phyloP scores from a whole-genome alignment of 2,888 invertebrate species.

The Steromphala cineraria region DNA sequence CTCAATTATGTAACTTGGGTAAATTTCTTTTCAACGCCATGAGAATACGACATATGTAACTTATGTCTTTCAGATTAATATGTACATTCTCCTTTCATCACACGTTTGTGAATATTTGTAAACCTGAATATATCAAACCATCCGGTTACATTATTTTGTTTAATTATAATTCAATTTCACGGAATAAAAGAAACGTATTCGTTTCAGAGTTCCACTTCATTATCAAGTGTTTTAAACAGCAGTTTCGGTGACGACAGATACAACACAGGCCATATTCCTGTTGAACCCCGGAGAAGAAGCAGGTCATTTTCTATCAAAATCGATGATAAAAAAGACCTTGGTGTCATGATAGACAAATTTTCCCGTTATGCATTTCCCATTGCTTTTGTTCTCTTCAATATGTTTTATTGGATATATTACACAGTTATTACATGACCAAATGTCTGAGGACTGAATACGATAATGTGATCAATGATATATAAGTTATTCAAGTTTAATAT shows the following conservation, averaged over 20 bases:
- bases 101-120: too few relatives aligned
- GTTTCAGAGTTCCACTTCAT: background rate
- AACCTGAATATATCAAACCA: too few relatives aligned
- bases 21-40: too few relatives aligned
- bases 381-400: constrained; percentile 26
- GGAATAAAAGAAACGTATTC: too few relatives aligned
- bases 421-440: background rate
- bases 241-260: background rate
- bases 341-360: constrained; percentile 16
- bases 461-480: too few relatives aligned
- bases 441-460: background rate
- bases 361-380: constrained; percentile 21
- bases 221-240: background rate
- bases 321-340: background rate
- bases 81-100: too few relatives aligned
- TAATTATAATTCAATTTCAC: too few relatives aligned
- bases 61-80: too few relatives aligned
- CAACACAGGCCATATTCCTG: background rate
- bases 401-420: constrained; percentile 27
- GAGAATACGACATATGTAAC: too few relatives aligned
- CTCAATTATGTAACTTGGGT: too few relatives aligned
- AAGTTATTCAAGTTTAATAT: too few relatives aligned
- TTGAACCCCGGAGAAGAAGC: background rate
- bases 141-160: too few relatives aligned
- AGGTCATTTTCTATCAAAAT: background rate